Base-by-base conservation (phyloP, 92 coral and sea anemone genomes). In the Zoanthus gigantus region DNA sequence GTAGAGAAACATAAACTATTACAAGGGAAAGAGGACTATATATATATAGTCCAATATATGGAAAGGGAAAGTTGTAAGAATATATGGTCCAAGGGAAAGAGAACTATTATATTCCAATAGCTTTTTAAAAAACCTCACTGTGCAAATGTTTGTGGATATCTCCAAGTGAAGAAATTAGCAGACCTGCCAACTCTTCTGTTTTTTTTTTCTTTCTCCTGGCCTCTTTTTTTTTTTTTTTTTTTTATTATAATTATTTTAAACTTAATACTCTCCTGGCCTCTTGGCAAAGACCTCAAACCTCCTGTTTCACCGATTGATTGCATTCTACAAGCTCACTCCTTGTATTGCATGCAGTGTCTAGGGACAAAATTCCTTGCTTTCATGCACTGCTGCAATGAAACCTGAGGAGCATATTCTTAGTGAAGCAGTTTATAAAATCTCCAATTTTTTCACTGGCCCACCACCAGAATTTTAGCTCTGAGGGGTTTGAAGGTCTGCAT, bases 1-100 rank as follows among this genome's bases (percentile, higher is more conserved):
- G 76, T 28, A 71, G 76, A 71, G 10, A 71, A 71, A 71, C 34
- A 71, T 71, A 71, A 71, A 71, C 4, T 71, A 71, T 71, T 61
- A 61, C 68, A 61, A 61, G 68, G 68, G 23, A 61, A 61, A 61
- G 68, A 61, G 18, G 28, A 61, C 6, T 61, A 61, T 15, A 15
- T 18, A 17, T 15, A 61, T 17, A 15, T 61, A 18, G 68, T 5
- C 68, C 23, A 66, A 66, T 17, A 66, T n/a, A 17, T 66, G 72
- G 30, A 66, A 66, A 66, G 30, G 72, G 72, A 66, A 50, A 50
- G 54, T 50, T 50, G 54, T 50, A 50, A 50, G 54, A 50, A 50
- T 50, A 50, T 50, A 50, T 50, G 12, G 54, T 50, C 54, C 54
- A 50, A 50, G 54, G 54, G 54, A 50, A 50, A 50, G 54, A 50